These are phyloP conservation scores for Tenualosa thibaudeaui DNA, from an alignment of 2,797 vertebrate genomes.

Conservation along the genomic window DNA sequence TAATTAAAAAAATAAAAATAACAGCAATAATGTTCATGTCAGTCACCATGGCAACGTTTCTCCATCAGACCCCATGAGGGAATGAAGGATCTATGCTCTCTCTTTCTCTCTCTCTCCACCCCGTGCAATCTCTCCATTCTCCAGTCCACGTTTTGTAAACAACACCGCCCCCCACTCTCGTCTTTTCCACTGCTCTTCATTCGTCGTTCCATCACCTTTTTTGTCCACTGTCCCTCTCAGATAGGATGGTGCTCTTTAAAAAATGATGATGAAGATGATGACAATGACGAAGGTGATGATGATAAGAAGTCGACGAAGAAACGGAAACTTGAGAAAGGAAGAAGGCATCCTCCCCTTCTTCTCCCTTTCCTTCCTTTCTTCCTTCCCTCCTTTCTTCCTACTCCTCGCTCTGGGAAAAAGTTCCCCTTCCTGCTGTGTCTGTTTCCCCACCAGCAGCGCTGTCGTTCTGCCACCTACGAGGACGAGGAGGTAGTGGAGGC, in stretches of 20 bases:
- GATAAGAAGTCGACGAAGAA: slow-evolving; percentile 11
- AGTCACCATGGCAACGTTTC: slow-evolving; percentile 63
- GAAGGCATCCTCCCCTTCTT: slow-evolving; percentile 11
- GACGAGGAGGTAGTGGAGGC: slow-evolving; percentile 82
- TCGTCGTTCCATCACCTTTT: slow-evolving; percentile 40
- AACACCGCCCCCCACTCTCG: slow-evolving; percentile 62
- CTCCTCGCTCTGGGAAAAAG: slow-evolving; percentile 35
- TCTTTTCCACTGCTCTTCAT: slow-evolving; percentile 26
- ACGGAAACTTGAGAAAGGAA: slow-evolving; percentile 6
- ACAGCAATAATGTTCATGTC: slow-evolving; percentile 55
- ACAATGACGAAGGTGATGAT: neutral
- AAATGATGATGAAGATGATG: neutral
- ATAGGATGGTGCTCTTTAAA: neutral
- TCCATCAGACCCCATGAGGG: neutral
- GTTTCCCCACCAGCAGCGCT: neutral
- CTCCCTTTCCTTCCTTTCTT: slow-evolving; percentile 49
- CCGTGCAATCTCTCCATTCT: slow-evolving; percentile 41
- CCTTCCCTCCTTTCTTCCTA: slow-evolving; percentile 47
- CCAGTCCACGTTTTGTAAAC: slow-evolving; percentile 62
- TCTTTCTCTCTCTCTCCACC: slow-evolving; percentile 36
- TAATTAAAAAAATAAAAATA: slow-evolving; percentile 27
- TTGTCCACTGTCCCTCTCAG: neutral
- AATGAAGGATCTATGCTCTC: slow-evolving; percentile 40
- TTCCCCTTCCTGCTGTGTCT: slow-evolving; percentile 51
- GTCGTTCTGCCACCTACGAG: slow-evolving; percentile 57